Conservation (phyloP, 2,797 vertebrate genomes). For the Pantherophis alleghaniensis region DNA sequence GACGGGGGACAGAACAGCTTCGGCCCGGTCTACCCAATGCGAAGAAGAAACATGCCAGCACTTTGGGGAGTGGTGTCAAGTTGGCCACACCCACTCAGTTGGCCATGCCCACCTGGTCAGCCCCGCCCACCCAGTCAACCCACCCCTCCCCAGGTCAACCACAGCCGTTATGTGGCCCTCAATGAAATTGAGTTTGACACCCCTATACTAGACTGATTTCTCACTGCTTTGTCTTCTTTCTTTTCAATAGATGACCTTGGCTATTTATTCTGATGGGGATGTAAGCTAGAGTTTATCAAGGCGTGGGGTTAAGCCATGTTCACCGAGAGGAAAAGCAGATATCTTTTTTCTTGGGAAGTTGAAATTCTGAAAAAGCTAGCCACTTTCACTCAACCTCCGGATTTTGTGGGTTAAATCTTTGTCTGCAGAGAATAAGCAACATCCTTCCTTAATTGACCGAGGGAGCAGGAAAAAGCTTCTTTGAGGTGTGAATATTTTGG, state of each 20-base stretch:
- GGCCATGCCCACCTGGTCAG: too few species aligned
- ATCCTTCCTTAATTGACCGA: not conserved
- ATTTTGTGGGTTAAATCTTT: not conserved
- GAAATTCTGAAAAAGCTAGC: not conserved
- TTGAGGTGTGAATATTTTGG: accelerated
- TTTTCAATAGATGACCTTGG: not conserved
- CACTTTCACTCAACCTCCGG: not conserved
- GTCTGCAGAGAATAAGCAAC: not conserved
- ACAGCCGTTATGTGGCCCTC: too few species aligned
- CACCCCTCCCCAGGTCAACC: not conserved
- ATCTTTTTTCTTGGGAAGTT: not conserved
- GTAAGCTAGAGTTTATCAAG: not conserved
- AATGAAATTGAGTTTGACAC: too few species aligned
- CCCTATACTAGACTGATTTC: not conserved
- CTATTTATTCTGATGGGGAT: not conserved
- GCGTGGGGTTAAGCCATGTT: not conserved
- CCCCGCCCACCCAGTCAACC: too few species aligned
- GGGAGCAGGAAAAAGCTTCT: not conserved
- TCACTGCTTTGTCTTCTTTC: not conserved
- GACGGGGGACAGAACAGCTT: too few species aligned
- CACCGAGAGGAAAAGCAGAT: not conserved
- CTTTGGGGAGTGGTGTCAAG: too few species aligned
- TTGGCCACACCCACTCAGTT: too few species aligned
- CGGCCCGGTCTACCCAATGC: too few species aligned
- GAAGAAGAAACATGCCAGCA: too few species aligned